Base-by-base conservation (phyloP, 2,888 invertebrate species). In the Caenorhabditis zanzibari region DNA sequence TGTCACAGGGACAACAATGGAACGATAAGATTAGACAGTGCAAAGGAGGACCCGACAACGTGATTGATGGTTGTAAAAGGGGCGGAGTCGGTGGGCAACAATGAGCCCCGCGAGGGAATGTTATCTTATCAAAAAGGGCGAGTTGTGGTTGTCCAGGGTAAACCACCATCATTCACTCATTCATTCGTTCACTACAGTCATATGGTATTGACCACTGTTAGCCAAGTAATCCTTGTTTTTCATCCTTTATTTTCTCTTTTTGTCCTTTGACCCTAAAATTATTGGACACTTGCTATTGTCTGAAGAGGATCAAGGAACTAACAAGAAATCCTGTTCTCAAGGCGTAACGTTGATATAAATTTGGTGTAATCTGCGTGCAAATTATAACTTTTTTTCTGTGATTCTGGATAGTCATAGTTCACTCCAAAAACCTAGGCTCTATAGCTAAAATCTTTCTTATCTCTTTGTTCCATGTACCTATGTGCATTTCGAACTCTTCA, bases 81-180 rank as follows among this genome's bases (percentile, higher is more conserved):
- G 79, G 79, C 54, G 79, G 79, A 72, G 79, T 63, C 79, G 32
- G 4, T 24, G 32, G 4, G 26, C 54, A 35, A 49, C 58, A 77
- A 16, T 69, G 79, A 71, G 64, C 71, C 47, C 63, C 16, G 32
- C 38, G 38, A 5, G 22, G 14, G n/a, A 2, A 1, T 56, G 35
- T 58, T 79, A 79, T 79, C 79, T 71, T 68, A 76, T 71, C 68
- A 32, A 35, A 44, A 44, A 77, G 54, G 41, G 22, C 76, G 76
- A 77, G 63, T 71, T 71, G 77, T 64, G 71, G 58, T 44, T 19
- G 63, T 28, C 35, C 32, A 22, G 56, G 61, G 63, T 61, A 24
- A 69, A 22, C 68, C n/a, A n/a, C n/a, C 52, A 44, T 49, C 69
- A 59, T 14, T 64, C 77, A 59, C 7, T 64, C 77, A 69, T 69